Evolutionary conservation across 1,140 invertebrate species (phyloP).

Genomic region (Tribolium madens): DNA sequence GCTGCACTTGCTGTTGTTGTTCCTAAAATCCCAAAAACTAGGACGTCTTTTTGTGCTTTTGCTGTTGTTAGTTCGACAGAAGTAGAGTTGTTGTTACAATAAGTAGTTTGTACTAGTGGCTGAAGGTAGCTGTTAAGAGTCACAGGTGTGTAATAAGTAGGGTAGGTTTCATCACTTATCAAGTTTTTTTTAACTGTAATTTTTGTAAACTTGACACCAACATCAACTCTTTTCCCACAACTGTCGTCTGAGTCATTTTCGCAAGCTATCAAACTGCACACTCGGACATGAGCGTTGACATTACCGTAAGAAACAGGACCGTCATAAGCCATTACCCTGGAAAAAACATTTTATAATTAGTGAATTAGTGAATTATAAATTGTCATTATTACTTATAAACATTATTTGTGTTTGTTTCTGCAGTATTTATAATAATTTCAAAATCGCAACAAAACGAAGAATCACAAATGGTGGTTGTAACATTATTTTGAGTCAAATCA

Average conservation of each 20-base stretch:
- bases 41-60: conserved; percentile 32
- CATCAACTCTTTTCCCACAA: conserved; percentile 43
- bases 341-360: neutral
- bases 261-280: conserved; percentile 52
- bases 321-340: conserved; percentile 48
- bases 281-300: conserved; percentile 20
- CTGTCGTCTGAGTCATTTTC: conserved; percentile 38
- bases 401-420: neutral
- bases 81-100: neutral
- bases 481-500: conserved; percentile 42
- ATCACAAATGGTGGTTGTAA: conserved; percentile 48
- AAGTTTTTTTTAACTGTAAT: conserved; percentile 46
- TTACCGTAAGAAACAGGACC: conserved; percentile 15
- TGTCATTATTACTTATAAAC: conserved; percentile 1
- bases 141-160: conserved; percentile 47
- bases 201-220: conserved; percentile 46
- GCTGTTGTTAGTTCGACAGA: conserved; percentile 45
- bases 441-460: conserved; percentile 52
- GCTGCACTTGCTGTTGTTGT: neutral
- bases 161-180: neutral
- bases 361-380: neutral
- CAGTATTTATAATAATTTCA: conserved; percentile 39
- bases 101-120: conserved; percentile 38
- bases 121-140: conserved; percentile 44
- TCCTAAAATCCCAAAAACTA: conserved; percentile 51